phyloP scores from a whole-genome alignment of 2,888 invertebrate genomes.

The Andricus quercusramuli region DNA sequence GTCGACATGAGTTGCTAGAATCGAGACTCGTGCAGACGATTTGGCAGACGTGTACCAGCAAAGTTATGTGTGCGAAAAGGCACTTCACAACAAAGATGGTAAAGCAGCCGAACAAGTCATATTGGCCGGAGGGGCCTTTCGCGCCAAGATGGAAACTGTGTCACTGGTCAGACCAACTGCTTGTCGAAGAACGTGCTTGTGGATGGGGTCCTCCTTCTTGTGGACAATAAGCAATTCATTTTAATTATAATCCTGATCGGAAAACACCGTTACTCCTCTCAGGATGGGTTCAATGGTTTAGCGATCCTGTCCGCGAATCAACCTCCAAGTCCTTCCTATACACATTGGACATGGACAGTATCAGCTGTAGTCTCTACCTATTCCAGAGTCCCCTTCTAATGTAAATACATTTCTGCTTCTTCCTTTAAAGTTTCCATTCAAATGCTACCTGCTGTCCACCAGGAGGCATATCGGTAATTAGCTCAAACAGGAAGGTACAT shows the following conservation, averaged over 20 bases:
- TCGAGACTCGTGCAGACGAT: constrained; percentile 38
- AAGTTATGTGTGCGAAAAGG: constrained; percentile 31
- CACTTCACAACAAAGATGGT: constrained; percentile 17
- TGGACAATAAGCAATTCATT: constrained; percentile 63
- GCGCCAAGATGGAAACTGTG: constrained; percentile 58
- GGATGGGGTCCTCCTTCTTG: constrained; percentile 49
- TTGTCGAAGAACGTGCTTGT: constrained; percentile 42
- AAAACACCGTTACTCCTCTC: constrained; percentile 56
- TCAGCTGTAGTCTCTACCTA: neutral
- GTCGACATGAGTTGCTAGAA: constrained; percentile 24
- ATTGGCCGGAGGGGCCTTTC: constrained; percentile 50
- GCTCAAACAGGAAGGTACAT: constrained; percentile 29
- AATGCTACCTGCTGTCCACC: constrained; percentile 27
- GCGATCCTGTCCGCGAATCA: constrained; percentile 45
- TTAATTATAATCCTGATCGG: constrained; percentile 63
- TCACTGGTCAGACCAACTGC: constrained; percentile 49
- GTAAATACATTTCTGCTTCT: constrained; percentile 27
- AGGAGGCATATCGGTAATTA: constrained; percentile 28
- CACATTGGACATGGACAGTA: neutral
- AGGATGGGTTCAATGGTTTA: constrained; percentile 46
- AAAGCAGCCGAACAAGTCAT: constrained; percentile 41
- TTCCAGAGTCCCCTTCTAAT: neutral
- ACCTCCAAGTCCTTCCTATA: constrained; percentile 24
- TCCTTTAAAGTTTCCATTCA: constrained; percentile 37
- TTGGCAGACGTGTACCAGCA: constrained; percentile 20